These are phyloP conservation scores for Todiramphus saurophagus DNA, from an alignment of 2,113 vertebrate species.

Conservation along the genomic window DNA sequence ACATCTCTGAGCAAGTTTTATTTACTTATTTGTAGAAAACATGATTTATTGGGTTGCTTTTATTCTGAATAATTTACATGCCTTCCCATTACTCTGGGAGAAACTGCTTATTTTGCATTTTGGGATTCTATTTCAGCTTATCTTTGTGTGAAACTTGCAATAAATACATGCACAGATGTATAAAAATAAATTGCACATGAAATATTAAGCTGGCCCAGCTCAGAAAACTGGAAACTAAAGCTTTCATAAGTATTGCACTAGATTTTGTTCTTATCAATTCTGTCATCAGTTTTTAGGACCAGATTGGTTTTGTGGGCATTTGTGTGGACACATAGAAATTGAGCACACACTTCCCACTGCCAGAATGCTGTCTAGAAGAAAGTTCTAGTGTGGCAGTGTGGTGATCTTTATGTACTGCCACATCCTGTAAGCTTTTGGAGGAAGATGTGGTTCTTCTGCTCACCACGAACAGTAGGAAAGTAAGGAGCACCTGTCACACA, in stretches of 20 bases:
- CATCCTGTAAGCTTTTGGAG: not conserved
- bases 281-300: not conserved
- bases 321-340: not conserved
- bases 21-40: not conserved
- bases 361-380: not conserved
- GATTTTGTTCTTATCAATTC: not conserved
- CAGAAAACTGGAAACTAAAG: not conserved
- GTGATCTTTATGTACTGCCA: not conserved
- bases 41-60: conserved; percentile 16
- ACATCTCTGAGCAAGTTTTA: not conserved
- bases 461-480: not conserved
- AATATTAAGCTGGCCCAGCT: not conserved
- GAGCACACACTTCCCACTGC: not conserved
- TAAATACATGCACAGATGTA: not conserved
- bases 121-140: not conserved
- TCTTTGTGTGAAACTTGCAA: not conserved
- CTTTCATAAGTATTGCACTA: not conserved
- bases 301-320: not conserved
- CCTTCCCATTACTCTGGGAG: not conserved
- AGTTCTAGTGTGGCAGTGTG: not conserved
- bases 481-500: not conserved
- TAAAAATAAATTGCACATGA: not conserved
- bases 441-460: not conserved
- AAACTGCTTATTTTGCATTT: conserved; percentile 27
- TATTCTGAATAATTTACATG: conserved; percentile 23